Percentiles rank a stretch among this genome's conserved stretches.
Conservation (phyloP, 2,797 vertebrate species). For the Parauchenoglanis ngamensis region DNA sequence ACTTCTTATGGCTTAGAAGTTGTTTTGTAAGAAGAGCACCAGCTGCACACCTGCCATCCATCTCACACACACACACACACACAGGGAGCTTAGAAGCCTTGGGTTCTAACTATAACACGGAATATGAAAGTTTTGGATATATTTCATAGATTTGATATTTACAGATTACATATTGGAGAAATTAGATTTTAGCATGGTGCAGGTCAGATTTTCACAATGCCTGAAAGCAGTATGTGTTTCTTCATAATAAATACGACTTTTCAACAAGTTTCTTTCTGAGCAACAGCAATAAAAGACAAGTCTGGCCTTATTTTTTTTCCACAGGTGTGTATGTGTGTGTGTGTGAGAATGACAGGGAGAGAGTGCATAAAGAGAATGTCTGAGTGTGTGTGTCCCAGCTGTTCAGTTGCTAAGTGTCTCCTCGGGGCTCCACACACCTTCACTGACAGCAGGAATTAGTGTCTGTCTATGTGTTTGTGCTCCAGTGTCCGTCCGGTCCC, state of each 20-base stretch:
- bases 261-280: neutral
- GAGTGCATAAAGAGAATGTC: neutral
- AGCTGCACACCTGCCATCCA: slow-evolving; percentile 41
- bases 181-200: neutral
- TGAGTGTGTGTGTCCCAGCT: neutral
- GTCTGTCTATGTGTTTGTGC: slow-evolving; percentile 20
- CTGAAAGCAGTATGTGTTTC: neutral
- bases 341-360: neutral
- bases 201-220: neutral
- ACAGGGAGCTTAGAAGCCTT: slow-evolving; percentile 18
- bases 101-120: neutral
- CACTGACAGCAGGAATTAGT: slow-evolving; percentile 25
- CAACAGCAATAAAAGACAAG: neutral
- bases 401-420: neutral
- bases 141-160: slow-evolving; percentile 12
- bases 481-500: neutral
- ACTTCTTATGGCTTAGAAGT: slow-evolving; percentile 37
- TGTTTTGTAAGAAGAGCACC: slow-evolving; percentile 32
- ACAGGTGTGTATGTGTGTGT: slow-evolving; percentile 35
- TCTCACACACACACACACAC: neutral
- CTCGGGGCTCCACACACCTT: slow-evolving; percentile 3
- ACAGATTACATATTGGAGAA: neutral
- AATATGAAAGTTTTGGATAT: neutral
- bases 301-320: neutral
- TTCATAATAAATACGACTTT: neutral